These are phyloP conservation scores for Caenorhabditis briggsae DNA, from an alignment of 1,140 invertebrate species.

Conservation along the genomic window DNA sequence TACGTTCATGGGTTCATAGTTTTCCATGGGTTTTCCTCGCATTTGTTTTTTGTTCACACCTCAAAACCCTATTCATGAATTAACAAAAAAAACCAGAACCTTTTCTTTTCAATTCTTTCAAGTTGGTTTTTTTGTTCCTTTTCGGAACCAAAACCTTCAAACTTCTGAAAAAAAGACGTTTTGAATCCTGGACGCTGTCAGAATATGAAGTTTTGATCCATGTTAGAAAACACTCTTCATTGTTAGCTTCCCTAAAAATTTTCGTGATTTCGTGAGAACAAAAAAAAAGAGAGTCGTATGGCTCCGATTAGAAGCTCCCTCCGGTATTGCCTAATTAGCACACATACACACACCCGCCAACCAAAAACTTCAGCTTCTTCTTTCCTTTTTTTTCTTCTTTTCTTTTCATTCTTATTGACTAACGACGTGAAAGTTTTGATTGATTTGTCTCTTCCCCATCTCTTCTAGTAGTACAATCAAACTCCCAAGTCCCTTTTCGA, in stretches of 20 bases:
- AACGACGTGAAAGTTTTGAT: conserved; percentile 53
- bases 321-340: conserved; percentile 47
- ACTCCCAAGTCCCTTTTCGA: conserved; percentile 20
- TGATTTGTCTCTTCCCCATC: conserved; percentile 23
- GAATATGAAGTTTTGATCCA: not conserved
- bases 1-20: not conserved
- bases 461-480: conserved; percentile 51
- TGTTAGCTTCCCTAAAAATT: not conserved
- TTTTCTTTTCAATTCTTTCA: not conserved
- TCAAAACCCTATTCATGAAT: not conserved
- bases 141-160: not conserved
- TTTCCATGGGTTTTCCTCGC: not conserved
- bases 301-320: conserved; percentile 19
- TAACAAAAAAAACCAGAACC: not conserved
- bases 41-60: not conserved
- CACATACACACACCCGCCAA: not conserved
- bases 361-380: conserved; percentile 29
- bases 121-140: not conserved
- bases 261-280: not conserved
- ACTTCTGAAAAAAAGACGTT: not conserved
- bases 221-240: too few relatives aligned
- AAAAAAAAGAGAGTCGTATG: not conserved
- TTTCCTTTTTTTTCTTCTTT: not conserved
- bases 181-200: not conserved
- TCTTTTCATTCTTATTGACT: conserved; percentile 44